Conservation (phyloP, 1,140 invertebrate species). For the Aphidius gifuensis region DNA sequence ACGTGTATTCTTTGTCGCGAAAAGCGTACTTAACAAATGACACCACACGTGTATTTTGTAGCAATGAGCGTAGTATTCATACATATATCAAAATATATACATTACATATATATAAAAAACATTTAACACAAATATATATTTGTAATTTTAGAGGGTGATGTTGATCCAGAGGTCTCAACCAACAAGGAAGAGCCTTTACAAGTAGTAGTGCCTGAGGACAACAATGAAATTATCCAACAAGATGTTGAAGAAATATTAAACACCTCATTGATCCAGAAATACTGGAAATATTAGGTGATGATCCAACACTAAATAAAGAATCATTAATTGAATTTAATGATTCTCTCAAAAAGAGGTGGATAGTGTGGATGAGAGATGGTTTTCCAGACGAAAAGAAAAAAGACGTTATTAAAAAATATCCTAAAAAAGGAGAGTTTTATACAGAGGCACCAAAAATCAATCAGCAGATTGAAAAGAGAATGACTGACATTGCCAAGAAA, state of each 20-base stretch:
- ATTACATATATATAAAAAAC: not conserved
- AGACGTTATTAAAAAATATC: constrained; percentile 15
- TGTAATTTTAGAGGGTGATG: not conserved
- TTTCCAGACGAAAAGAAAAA: constrained; percentile 24
- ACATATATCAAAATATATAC: constrained; percentile 17
- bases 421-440: constrained; percentile 17
- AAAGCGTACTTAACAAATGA: too few relatives aligned
- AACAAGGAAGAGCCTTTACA: not conserved
- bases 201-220: not conserved
- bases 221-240: constrained; percentile 1
- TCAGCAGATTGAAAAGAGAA: constrained; percentile 6
- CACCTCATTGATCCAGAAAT: not conserved
- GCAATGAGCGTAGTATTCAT: too few relatives aligned
- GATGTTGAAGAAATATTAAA: not conserved
- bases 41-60: too few relatives aligned
- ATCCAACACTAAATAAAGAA: constrained; percentile 19
- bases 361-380: constrained; percentile 9
- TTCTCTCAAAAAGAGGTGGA: constrained; percentile 19
- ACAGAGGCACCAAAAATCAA: constrained; percentile 10
- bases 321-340: constrained; percentile 11
- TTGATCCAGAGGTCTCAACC: not conserved
- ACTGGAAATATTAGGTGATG: constrained; percentile 17
- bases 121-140: not conserved
- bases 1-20: too few relatives aligned
- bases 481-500: constrained; percentile 25